phyloP scores from a whole-genome alignment of 2,797 vertebrate genomes.

The Cyclura pinguis region DNA sequence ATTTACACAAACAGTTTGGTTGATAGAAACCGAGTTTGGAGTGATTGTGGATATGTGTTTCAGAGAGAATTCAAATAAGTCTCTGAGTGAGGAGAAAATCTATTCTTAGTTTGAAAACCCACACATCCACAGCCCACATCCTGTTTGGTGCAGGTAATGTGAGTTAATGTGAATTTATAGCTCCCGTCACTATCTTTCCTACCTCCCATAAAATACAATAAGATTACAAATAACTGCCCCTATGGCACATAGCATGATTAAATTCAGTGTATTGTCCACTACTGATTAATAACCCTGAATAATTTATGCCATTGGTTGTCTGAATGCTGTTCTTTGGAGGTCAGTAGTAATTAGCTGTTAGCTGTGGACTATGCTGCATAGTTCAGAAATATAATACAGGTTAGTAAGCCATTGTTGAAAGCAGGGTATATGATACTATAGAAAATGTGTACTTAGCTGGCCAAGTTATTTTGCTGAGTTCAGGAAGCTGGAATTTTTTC shows the following conservation, averaged over 20 bases:
- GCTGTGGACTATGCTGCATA: conserved; percentile 62
- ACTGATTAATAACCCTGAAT: conserved; percentile 71
- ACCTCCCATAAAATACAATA: conserved; percentile 71
- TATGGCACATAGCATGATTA: conserved; percentile 62
- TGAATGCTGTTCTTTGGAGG: conserved; percentile 60
- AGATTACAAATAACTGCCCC: conserved; percentile 73
- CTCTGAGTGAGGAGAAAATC: background rate
- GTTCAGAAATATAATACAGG: conserved; percentile 61
- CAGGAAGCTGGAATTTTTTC: conserved; percentile 64
- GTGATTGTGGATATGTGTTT: conserved; percentile 1
- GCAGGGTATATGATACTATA: conserved; percentile 59
- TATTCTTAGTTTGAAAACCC: conserved; percentile 45
- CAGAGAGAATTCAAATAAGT: background rate
- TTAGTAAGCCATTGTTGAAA: conserved; percentile 63
- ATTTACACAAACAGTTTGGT: conserved; percentile 27
- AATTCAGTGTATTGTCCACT: conserved; percentile 66
- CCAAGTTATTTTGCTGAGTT: conserved; percentile 59
- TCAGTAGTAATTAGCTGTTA: conserved; percentile 66
- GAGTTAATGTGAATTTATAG: conserved; percentile 71
- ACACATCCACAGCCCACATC: background rate
- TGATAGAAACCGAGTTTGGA: conserved; percentile 31
- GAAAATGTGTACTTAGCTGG: conserved; percentile 36
- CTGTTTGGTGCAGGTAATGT: conserved; percentile 64
- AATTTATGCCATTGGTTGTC: conserved; percentile 69
- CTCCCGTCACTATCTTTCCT: conserved; percentile 67